phyloP scores from a whole-genome alignment of 2,797 vertebrate genomes.

The Anguilla obscura region DNA sequence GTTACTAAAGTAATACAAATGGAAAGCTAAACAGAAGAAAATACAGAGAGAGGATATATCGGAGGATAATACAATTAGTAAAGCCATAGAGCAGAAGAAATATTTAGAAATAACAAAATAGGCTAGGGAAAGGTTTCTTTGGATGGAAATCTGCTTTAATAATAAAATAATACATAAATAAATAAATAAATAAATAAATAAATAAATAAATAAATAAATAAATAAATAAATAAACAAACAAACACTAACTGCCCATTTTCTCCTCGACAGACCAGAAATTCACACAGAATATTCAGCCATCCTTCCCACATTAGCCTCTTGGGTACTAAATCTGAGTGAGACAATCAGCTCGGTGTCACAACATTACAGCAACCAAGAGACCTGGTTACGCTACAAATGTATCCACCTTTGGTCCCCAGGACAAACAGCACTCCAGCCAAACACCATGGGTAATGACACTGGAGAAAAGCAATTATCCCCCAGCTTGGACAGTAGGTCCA shows the following conservation, averaged over 20 bases:
- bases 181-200: constrained; percentile 45
- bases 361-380: constrained; percentile 51
- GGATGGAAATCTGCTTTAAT: constrained; percentile 60
- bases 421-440: constrained; percentile 56
- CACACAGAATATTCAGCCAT: constrained; percentile 44
- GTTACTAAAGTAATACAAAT: constrained; percentile 44
- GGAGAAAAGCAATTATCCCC: constrained; percentile 64
- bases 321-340: constrained; percentile 46
- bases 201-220: constrained; percentile 36
- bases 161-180: constrained; percentile 38
- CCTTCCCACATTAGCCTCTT: constrained; percentile 41
- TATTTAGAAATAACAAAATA: constrained; percentile 58
- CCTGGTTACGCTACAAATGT: constrained; percentile 51
- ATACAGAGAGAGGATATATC: constrained; percentile 53
- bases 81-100: constrained; percentile 49
- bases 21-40: constrained; percentile 52
- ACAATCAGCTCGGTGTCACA: constrained; percentile 58
- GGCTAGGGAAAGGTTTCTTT: constrained; percentile 51
- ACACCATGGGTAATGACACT: constrained; percentile 57
- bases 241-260: constrained; percentile 42
- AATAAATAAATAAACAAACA: too few relatives aligned
- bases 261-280: constrained; percentile 48
- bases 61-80: constrained; percentile 56
- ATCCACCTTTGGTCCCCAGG: constrained; percentile 48
- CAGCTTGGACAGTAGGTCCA: constrained; percentile 50